Base-by-base conservation (phyloP, 2,113 vertebrate genomes). In the Leuciscus idus region DNA sequence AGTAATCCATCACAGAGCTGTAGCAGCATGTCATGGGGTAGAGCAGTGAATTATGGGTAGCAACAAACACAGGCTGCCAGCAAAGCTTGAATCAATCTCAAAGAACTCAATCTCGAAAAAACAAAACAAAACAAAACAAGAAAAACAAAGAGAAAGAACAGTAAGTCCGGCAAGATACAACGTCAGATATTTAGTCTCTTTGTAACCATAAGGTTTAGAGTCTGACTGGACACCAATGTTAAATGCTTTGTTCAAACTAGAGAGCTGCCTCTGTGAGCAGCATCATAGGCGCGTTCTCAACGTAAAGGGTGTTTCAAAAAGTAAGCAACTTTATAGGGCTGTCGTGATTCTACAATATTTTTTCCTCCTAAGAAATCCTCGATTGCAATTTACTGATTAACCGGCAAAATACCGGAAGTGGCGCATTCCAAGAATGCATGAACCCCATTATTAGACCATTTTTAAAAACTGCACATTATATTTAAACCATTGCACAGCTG, bases 1-100 rank as follows among this genome's bases (percentile, higher is more conserved):
- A 87, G 92, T 92, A 92, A 94, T 95, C 93, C 89, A 92, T 94
- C 93, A 93, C 87, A 89, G 84, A 90, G 87, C 84, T 82, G 84
- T 85, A 92, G 92, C 82, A 88, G 80, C 85, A 70, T 84, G 88
- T 92, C 91, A 92, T 83, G 88, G 89, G 84, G 73, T 59, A 81
- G 26, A 74, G 87, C 87, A 85, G 72, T 88, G 86, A 90, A 90
- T 88, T 88, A 90, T 80, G 73, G 89, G 81, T 88, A 84, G 72
- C 79, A 86, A 84, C 87, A 90, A 85, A 88, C 87, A 85, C 87
- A 87, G 90, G 87, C 87, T 52, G 89, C 90, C 90, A 87, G 55
- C 61, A 91, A 89, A 91, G 91, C 92, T 92, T 88, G 90, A 92
- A 95, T 94, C 94, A 94, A 94, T 94, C 93, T 94, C 88, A 91